Conservation (phyloP, 2,113 vertebrate species). For the Tenrec ecaudatus region DNA sequence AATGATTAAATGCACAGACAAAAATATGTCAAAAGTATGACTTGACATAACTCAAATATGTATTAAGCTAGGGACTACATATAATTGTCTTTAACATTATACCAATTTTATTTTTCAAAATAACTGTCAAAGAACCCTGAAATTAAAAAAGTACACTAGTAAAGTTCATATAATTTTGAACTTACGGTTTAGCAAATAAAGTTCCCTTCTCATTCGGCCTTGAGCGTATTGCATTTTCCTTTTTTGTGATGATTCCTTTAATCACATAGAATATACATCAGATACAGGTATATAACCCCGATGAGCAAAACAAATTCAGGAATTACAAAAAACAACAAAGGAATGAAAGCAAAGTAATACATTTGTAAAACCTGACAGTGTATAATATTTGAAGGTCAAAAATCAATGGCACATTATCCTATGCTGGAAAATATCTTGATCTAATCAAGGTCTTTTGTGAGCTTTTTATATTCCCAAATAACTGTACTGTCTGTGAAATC, state of each 20-base stretch:
- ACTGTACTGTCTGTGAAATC: conserved; percentile 72
- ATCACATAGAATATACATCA: conserved; percentile 70
- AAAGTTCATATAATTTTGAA: background rate
- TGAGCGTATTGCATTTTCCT: conserved; percentile 18
- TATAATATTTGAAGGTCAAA: conserved; percentile 82
- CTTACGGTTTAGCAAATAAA: background rate
- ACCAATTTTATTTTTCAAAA: background rate
- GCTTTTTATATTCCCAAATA: conserved; percentile 76
- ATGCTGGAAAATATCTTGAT: conserved; percentile 56
- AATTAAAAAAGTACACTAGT: too few relatives aligned
- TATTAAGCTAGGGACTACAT: background rate
- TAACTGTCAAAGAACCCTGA: conserved; percentile 44
- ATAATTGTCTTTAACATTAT: conserved; percentile 32
- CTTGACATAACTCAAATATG: background rate
- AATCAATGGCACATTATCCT: conserved; percentile 75
- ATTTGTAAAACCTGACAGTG: conserved; percentile 79
- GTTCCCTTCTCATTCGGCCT: conserved; percentile 1
- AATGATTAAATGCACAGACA: too few relatives aligned
- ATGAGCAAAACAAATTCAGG: conserved; percentile 61
- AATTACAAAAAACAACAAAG: conserved; percentile 77
- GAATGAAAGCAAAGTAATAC: conserved; percentile 78
- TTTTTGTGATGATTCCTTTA: conserved; percentile 49
- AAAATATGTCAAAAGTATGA: too few relatives aligned
- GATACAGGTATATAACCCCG: conserved; percentile 4
- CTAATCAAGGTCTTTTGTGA: conserved; percentile 15